Conservation (phyloP, 2,797 vertebrate species). For the Pempheris klunzingeri region DNA sequence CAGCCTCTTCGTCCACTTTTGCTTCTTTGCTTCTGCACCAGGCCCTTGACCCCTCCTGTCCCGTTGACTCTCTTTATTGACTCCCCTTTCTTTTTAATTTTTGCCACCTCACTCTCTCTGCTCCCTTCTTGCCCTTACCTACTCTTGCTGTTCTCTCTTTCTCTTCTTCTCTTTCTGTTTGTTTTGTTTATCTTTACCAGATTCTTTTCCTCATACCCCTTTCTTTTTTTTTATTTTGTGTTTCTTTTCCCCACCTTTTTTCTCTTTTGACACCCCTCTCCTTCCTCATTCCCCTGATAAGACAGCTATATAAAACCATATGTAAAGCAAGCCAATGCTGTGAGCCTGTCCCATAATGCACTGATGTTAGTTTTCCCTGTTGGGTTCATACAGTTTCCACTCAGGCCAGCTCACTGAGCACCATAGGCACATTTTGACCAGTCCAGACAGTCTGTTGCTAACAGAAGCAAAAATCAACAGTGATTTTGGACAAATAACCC, state of each 20-base stretch:
- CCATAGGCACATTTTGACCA: neutral
- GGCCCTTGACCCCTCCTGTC: conserved; percentile 66
- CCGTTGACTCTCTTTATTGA: neutral
- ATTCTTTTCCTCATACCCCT: neutral
- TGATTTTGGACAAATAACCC: conserved; percentile 9
- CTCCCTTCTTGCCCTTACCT: conserved; percentile 48
- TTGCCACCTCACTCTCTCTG: conserved; percentile 74
- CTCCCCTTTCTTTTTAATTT: conserved; percentile 14
- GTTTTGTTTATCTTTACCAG: neutral
- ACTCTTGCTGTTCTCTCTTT: conserved; percentile 2
- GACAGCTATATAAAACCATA: conserved; percentile 49
- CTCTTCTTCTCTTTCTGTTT: conserved; percentile 8
- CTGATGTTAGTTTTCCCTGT: conserved; percentile 75
- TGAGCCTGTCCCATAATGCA: conserved; percentile 77
- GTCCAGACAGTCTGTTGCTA: neutral
- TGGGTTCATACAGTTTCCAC: conserved; percentile 73
- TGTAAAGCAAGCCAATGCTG: conserved; percentile 66
- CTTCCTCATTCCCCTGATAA: conserved; percentile 43
- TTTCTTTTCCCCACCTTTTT: neutral
- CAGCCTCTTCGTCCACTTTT: conserved; percentile 58
- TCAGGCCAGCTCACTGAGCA: conserved; percentile 54
- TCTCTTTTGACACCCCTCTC: conserved; percentile 3
- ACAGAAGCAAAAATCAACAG: conserved; percentile 12
- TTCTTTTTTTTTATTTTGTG: neutral
- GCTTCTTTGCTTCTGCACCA: conserved; percentile 38